A percentile compares a stretch with the other conserved stretches of the same genome.
These are phyloP conservation scores for Aeoliscus strigatus DNA, from an alignment of 2,797 vertebrate genomes.

Conservation along the genomic window DNA sequence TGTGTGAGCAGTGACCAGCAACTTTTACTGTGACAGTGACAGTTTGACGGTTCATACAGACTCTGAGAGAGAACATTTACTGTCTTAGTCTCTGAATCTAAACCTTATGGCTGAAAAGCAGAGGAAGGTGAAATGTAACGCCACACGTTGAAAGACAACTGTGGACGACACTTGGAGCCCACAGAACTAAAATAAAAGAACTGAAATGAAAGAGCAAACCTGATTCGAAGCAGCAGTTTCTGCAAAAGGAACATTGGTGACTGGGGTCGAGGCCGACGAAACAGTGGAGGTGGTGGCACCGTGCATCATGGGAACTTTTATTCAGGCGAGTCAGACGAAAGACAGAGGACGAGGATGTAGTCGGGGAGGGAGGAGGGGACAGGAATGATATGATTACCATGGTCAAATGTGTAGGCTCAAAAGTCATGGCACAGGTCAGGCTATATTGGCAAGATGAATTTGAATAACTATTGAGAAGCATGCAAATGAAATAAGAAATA, in stretches of 20 bases:
- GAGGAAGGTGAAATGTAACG: conserved; percentile 54
- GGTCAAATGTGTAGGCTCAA: conserved; percentile 86
- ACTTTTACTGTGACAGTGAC: no score
- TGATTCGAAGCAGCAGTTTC: conserved; percentile 95
- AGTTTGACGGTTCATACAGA: conserved; percentile 9
- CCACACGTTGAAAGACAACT: conserved; percentile 33
- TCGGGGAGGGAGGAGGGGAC: conserved; percentile 77
- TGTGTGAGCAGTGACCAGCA: no score
- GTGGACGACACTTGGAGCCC: conserved; percentile 47
- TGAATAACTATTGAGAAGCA: conserved; percentile 81
- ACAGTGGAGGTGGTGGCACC: conserved; percentile 96
- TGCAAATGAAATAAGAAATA: conserved; percentile 77
- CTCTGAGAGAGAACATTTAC: conserved; percentile 15
- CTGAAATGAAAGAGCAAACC: conserved; percentile 94
- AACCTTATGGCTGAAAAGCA: conserved; percentile 22
- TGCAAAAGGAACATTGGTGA: conserved; percentile 96
- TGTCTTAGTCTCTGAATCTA: conserved; percentile 14
- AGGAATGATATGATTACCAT: conserved; percentile 87
- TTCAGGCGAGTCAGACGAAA: conserved; percentile 92
- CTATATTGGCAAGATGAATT: conserved; percentile 84
- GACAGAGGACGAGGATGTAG: conserved; percentile 83
- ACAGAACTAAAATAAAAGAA: conserved; percentile 80
- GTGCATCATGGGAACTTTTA: conserved; percentile 99
- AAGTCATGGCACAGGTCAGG: conserved; percentile 90
- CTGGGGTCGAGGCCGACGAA: conserved; percentile 94